Conservation (phyloP, 2,888 invertebrate species). For the Cecidostiba fungosa region DNA sequence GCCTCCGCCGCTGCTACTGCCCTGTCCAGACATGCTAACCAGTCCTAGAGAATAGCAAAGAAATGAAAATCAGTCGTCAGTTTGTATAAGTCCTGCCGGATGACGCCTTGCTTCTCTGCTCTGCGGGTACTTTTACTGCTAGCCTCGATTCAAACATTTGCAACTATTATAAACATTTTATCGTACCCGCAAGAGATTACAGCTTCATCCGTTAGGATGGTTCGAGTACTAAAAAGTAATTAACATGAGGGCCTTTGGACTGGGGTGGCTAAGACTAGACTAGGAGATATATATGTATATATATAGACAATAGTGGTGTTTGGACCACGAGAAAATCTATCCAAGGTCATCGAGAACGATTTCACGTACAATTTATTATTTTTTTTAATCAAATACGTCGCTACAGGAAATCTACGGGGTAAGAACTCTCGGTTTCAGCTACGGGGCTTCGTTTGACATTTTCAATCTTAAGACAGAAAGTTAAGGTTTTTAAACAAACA, state of each 20-base stretch:
- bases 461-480: neutral
- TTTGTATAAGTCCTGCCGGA: neutral
- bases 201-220: slow-evolving; percentile 28
- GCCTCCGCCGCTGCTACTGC: slow-evolving; percentile 76
- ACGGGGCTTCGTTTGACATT: neutral
- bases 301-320: slow-evolving; percentile 41
- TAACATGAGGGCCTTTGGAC: slow-evolving; percentile 41
- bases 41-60: slow-evolving; percentile 72
- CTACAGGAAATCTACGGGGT: slow-evolving; percentile 40
- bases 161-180: neutral
- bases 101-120: slow-evolving; percentile 3
- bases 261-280: slow-evolving; percentile 49
- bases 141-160: slow-evolving; percentile 5
- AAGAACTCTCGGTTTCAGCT: slow-evolving; percentile 10
- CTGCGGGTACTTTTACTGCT: neutral
- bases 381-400: neutral
- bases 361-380: neutral
- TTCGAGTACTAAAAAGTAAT: slow-evolving; percentile 47
- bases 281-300: too few species aligned
- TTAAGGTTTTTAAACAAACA: neutral
- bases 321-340: slow-evolving; percentile 37
- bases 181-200: neutral
- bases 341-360: slow-evolving; percentile 46
- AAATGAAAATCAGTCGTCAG: neutral
- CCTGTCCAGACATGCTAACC: slow-evolving; percentile 80